These are phyloP conservation scores for Callipepla squamata DNA, from an alignment of 2,113 vertebrate genomes.

Conservation along the genomic window DNA sequence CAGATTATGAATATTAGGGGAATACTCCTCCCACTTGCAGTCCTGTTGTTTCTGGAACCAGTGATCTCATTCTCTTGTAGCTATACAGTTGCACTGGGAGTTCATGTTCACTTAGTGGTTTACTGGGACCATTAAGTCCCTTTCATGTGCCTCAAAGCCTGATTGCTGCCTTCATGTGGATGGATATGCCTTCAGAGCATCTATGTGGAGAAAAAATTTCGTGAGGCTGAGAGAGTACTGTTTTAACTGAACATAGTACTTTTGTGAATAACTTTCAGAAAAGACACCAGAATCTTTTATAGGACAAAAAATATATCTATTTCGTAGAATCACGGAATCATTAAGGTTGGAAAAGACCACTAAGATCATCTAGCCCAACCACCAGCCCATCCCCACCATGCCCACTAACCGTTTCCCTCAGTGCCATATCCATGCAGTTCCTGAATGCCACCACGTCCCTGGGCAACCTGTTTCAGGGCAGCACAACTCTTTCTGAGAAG, in stretches of 20 bases:
- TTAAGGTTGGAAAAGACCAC: too few species aligned
- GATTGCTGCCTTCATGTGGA: background rate
- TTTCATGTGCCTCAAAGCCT: background rate
- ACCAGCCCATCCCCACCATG: too few species aligned
- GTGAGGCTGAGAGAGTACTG: background rate
- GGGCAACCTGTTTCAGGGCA: too few species aligned
- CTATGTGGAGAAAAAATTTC: background rate
- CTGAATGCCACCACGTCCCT: too few species aligned
- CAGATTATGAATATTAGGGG: background rate
- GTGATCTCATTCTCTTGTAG: background rate
- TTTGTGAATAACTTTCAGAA: background rate
- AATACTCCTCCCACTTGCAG: slow-evolving; percentile 18
- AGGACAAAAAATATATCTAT: background rate
- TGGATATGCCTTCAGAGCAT: background rate
- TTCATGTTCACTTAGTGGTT: background rate
- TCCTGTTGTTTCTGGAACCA: slow-evolving; percentile 14
- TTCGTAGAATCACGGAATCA: too few species aligned
- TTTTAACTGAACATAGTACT: background rate
- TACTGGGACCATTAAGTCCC: background rate
- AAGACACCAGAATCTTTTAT: background rate
- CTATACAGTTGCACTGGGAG: background rate
- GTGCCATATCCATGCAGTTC: too few species aligned
- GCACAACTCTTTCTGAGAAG: too few species aligned
- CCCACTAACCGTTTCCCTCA: too few species aligned
- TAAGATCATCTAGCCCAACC: too few species aligned